Percentiles rank a stretch among this genome's conserved stretches.
Evolutionary conservation across 2,797 vertebrate genomes (phyloP).

Genomic region (Nannoperca obscura): DNA sequence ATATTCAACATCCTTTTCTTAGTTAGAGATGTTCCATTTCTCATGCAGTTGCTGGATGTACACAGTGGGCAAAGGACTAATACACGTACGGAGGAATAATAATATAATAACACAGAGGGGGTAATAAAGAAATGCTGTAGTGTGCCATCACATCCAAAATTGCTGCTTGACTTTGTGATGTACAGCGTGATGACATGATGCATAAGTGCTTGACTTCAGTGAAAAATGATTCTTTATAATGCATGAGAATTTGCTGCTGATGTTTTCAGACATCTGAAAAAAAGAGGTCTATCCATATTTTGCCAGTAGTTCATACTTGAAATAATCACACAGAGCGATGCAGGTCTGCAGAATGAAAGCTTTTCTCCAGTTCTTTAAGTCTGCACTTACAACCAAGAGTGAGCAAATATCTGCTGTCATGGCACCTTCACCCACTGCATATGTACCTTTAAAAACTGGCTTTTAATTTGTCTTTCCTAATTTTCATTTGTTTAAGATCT

Average conservation of each 20-base stretch:
- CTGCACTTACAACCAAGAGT: too few species aligned
- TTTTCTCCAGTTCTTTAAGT: too few species aligned
- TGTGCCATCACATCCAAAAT: background rate
- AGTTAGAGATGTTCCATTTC: background rate
- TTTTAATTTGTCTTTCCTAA: too few species aligned
- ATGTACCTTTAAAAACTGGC: too few species aligned
- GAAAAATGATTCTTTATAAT: background rate
- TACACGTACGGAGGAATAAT: background rate
- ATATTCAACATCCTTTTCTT: background rate
- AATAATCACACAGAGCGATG: too few species aligned
- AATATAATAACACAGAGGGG: background rate
- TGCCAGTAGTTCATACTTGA: too few species aligned
- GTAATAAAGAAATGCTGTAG: background rate
- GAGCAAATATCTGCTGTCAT: too few species aligned
- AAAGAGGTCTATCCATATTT: background rate
- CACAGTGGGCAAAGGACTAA: background rate
- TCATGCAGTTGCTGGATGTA: background rate
- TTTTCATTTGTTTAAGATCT: too few species aligned
- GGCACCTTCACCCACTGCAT: too few species aligned
- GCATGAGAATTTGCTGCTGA: background rate
- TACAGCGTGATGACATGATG: too few species aligned
- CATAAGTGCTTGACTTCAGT: background rate
- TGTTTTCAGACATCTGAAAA: background rate
- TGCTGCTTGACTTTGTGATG: background rate
- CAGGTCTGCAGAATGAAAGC: too few species aligned